Conservation (phyloP, 2,113 vertebrate species). For the Microcebus lehilahytsara region DNA sequence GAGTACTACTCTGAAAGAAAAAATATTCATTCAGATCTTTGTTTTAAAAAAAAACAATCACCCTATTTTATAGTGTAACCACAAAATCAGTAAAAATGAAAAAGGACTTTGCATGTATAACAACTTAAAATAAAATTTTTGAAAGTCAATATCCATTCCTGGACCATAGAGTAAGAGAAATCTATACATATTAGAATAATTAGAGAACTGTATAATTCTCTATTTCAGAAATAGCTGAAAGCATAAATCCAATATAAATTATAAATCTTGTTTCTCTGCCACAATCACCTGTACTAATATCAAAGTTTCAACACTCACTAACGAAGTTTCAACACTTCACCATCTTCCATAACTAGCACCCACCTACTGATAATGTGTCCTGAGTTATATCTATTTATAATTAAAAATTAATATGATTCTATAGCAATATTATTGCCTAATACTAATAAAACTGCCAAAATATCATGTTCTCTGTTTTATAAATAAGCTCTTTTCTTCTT, state of each 20-base stretch:
- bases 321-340: neutral
- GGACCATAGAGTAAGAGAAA: neutral
- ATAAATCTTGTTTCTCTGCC: neutral
- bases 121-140: conserved; percentile 10
- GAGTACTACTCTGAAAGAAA: neutral
- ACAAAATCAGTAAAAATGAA: conserved; percentile 28
- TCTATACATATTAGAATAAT: neutral
- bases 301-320: neutral
- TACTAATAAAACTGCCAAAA: conserved; percentile 37
- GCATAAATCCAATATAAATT: neutral
- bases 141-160: neutral
- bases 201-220: neutral
- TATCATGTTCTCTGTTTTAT: neutral
- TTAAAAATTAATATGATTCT: neutral
- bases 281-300: neutral
- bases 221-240: neutral
- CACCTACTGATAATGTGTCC: neutral
- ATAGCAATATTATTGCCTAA: neutral
- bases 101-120: neutral
- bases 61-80: neutral
- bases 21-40: neutral
- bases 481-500: conserved; percentile 20
- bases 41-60: neutral
- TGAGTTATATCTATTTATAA: neutral
- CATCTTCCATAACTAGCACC: neutral